phyloP scores from a whole-genome alignment of 2,797 vertebrate genomes.

The Anomalospiza imberbis region DNA sequence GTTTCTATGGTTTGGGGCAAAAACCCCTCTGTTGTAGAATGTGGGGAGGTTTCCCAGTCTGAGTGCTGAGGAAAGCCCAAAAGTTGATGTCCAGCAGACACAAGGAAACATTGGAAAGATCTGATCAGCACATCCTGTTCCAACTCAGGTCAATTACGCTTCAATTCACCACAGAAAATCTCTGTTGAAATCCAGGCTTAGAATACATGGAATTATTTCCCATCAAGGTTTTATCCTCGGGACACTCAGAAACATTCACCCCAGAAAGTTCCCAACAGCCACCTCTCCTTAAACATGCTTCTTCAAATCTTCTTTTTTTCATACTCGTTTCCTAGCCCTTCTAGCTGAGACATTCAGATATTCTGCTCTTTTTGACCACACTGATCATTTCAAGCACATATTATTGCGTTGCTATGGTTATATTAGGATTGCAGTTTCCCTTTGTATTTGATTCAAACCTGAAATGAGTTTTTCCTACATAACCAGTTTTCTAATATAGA shows the following conservation, averaged over 20 bases:
- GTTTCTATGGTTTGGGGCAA: not conserved
- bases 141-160: not conserved
- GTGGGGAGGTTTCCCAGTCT: not conserved
- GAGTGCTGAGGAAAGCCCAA: not conserved
- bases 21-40: not conserved
- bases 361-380: constrained; percentile 14
- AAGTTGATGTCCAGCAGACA: not conserved
- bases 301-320: not conserved
- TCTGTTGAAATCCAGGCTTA: not conserved
- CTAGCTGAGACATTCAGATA: not conserved
- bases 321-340: not conserved
- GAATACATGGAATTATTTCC: not conserved
- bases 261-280: not conserved
- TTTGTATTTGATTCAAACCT: constrained; percentile 6
- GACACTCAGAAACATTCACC: not conserved
- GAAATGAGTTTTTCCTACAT: not conserved
- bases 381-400: not conserved
- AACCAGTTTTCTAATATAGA: not conserved
- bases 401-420: constrained; percentile 42
- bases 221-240: not conserved
- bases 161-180: not conserved
- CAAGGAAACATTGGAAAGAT: not conserved
- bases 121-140: not conserved
- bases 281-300: not conserved
- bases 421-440: not conserved